Conservation (phyloP, 2,888 invertebrate species). For the Rotaria macrura region DNA sequence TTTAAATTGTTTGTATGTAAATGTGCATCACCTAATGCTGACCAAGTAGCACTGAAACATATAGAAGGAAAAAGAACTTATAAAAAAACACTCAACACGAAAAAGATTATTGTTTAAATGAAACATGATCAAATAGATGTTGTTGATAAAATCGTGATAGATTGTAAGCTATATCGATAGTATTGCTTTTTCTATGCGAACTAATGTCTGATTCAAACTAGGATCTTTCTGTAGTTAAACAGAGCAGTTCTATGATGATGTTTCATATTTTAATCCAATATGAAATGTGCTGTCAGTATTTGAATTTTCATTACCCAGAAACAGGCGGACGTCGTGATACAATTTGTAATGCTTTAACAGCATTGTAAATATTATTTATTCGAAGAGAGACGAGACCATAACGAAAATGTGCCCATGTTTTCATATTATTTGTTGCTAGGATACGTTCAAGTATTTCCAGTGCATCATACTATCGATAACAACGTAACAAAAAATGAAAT, state of each 20-base stretch:
- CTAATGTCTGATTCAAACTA: too few relatives aligned
- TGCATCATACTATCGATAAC: neutral
- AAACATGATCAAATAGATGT: too few relatives aligned
- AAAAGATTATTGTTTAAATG: too few relatives aligned
- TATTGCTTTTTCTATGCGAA: too few relatives aligned
- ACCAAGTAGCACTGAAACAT: slow-evolving; percentile 60
- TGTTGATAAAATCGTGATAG: too few relatives aligned
- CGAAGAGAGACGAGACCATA: neutral
- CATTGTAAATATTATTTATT: neutral
- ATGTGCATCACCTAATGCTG: slow-evolving; percentile 79
- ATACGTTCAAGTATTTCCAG: neutral
- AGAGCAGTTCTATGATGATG: too few relatives aligned
- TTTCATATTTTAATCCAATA: too few relatives aligned
- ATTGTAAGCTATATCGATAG: too few relatives aligned
- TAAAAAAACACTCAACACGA: too few relatives aligned
- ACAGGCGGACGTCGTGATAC: neutral
- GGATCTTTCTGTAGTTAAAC: too few relatives aligned
- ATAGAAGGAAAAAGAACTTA: neutral
- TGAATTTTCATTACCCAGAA: neutral
- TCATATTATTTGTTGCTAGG: neutral
- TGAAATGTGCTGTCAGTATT: too few relatives aligned
- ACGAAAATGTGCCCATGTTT: neutral
- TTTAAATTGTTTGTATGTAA: slow-evolving; percentile 74
- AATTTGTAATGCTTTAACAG: neutral
- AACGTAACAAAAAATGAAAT: neutral